These are phyloP conservation scores for Drosophila mimetica DNA, from an alignment of 2,888 invertebrate species.

Conservation along the genomic window DNA sequence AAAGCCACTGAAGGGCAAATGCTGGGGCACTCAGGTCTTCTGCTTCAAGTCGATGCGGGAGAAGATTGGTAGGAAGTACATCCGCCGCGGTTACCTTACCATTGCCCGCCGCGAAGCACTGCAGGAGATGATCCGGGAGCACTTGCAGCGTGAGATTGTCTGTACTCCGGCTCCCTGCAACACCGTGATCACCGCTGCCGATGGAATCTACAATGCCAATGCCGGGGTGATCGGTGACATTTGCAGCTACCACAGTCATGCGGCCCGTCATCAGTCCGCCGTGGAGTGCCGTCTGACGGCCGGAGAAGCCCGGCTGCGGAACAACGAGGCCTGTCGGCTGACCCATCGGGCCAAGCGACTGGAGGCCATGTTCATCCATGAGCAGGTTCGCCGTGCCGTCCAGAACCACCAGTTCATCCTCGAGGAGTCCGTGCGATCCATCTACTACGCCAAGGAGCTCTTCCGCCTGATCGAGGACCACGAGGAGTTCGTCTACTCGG, in stretches of 20 bases:
- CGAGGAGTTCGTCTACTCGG: slow-evolving; percentile 52
- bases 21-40: slow-evolving; percentile 50
- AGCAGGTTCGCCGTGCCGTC: slow-evolving; percentile 61
- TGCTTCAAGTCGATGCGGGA: slow-evolving; percentile 55
- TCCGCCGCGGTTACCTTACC: slow-evolving; percentile 61
- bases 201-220: slow-evolving; percentile 53
- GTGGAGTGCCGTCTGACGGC: slow-evolving; percentile 39
- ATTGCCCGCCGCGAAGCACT: slow-evolving; percentile 41
- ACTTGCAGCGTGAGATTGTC: slow-evolving; percentile 41
- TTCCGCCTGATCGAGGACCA: slow-evolving; percentile 62
- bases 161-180: slow-evolving; percentile 28
- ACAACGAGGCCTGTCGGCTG: slow-evolving; percentile 57
- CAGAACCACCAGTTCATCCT: slow-evolving; percentile 59
- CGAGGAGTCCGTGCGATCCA: slow-evolving; percentile 72
- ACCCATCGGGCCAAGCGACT: slow-evolving; percentile 69
- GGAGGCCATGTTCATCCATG: slow-evolving; percentile 65
- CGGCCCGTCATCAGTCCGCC: slow-evolving; percentile 51
- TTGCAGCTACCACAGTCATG: slow-evolving; percentile 61
- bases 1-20: slow-evolving; percentile 24
- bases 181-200: slow-evolving; percentile 35
- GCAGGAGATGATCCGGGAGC: slow-evolving; percentile 53
- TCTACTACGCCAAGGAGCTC: slow-evolving; percentile 72
- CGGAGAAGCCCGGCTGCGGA: slow-evolving; percentile 34
- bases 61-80: slow-evolving; percentile 43
- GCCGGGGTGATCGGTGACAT: slow-evolving; percentile 54